Base-by-base conservation (phyloP, 2,113 vertebrate genomes). In the Rhinolophus sinicus region DNA sequence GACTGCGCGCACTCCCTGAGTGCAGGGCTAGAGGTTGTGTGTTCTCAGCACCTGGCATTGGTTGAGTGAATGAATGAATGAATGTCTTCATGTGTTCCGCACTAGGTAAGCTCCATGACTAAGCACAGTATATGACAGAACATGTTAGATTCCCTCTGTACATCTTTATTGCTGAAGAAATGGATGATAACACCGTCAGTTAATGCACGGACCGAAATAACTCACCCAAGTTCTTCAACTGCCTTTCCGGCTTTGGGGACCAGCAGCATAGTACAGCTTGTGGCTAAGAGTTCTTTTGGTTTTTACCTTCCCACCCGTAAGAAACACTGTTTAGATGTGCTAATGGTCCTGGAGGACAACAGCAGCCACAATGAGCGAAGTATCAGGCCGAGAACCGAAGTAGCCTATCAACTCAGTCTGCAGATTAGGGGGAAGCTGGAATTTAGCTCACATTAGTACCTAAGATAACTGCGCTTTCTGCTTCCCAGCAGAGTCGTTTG, bases 281-380 rank as follows among this genome's bases (percentile, higher is more conserved):
- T 3, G 62, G 70, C 89, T 93, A 67, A 92, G 44, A 70, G 86
- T 65, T 72, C 1, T 52, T 50, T 47, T 76, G 2, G 2, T 58
- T 96, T 85, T 84, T 16, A 60, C 19, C 86, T 72, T 67, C 16
- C 28, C n/a, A 62, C 38, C 44, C 35, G 78, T 90, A 90, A 56
- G n/a, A 93, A 88, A 90, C 84, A 69, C 18, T 87, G 40, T 83
- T 65, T 62, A 67, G 67, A 33, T 86, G 52, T 81, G 52, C 84
- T 95, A 47, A 84, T 7, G 70, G 76, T 65, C 84, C 64, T 58
- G 50, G 69, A 80, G 69, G 90, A 80, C 83, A 38, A 54, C 1
- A 67, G 58, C 38, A 67, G 87, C 44, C 50, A 83, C 50, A 58
- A 21, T 44, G 77, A 70, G 62, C 76, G 10, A 81, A 73, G 47